Percentiles rank a stretch among this genome's conserved stretches.
These are phyloP conservation scores for Ylistrum balloti DNA, from an alignment of 1,140 invertebrate genomes.

Conservation along the genomic window DNA sequence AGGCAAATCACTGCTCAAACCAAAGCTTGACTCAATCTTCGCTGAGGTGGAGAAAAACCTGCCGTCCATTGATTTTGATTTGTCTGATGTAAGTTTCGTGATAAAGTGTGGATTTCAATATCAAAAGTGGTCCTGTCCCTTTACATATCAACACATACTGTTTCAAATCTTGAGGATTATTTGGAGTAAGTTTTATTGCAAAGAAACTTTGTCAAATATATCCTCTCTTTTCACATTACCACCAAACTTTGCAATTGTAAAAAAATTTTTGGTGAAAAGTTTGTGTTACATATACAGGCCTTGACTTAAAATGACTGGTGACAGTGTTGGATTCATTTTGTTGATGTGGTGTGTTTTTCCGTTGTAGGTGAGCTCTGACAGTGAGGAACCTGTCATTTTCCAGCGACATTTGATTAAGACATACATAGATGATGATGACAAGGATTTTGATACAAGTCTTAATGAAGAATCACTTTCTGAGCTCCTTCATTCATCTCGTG, in stretches of 20 bases:
- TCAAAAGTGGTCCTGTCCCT: too few relatives aligned
- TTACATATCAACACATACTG: too few relatives aligned
- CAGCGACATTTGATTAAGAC: constrained; percentile 67
- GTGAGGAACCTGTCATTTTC: constrained; percentile 76
- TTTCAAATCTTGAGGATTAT: too few relatives aligned
- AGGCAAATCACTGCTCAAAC: constrained; percentile 67
- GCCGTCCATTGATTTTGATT: constrained; percentile 77
- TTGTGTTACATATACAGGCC: too few relatives aligned
- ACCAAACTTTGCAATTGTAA: too few relatives aligned
- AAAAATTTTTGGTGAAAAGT: too few relatives aligned
- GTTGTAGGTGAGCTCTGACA: constrained; percentile 73
- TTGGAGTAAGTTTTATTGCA: too few relatives aligned
- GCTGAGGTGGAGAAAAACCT: constrained; percentile 77
- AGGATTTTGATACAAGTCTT: constrained; percentile 74
- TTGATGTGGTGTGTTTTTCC: neutral
- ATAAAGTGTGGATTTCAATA: too few relatives aligned
- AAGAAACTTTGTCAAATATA: too few relatives aligned
- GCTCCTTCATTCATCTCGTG: neutral
- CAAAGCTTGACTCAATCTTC: constrained; percentile 78
- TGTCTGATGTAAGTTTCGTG: constrained; percentile 75
- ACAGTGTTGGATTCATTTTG: too few relatives aligned
- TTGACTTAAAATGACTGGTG: too few relatives aligned
- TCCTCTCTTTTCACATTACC: too few relatives aligned
- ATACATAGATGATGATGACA: constrained; percentile 68
- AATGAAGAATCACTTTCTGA: constrained; percentile 57